Conservation (phyloP, 2,113 vertebrate genomes). For the Mobula hypostoma region DNA sequence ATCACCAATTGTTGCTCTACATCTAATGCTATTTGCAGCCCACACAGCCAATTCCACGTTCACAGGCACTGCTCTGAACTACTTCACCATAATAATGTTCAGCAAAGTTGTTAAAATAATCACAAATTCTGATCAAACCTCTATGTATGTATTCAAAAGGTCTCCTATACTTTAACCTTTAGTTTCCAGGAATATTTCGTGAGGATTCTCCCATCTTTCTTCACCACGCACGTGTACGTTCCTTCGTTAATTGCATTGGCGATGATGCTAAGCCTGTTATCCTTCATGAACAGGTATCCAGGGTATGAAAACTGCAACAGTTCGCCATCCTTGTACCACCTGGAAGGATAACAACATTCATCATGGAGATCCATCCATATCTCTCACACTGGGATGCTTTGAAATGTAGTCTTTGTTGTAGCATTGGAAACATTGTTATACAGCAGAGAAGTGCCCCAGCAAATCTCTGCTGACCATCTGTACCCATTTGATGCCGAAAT, state of each 20-base stretch:
- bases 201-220: slow-evolving; percentile 75
- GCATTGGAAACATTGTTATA: too few relatives aligned
- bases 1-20: background rate
- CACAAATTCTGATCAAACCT: background rate
- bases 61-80: background rate
- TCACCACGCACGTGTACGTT: slow-evolving; percentile 85
- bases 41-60: background rate
- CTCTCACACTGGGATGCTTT: too few relatives aligned
- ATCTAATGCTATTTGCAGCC: background rate
- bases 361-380: too few relatives aligned
- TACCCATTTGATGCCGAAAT: too few relatives aligned
- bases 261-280: slow-evolving; percentile 84
- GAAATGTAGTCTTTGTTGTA: too few relatives aligned
- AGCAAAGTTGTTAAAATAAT: background rate
- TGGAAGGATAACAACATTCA: slow-evolving; percentile 46
- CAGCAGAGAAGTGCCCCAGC: too few relatives aligned
- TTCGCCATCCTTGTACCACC: slow-evolving; percentile 96
- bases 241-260: slow-evolving; percentile 95
- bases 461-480: too few relatives aligned
- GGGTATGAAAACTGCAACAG: slow-evolving; percentile 84
- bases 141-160: background rate
- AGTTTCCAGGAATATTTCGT: slow-evolving; percentile 93
- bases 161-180: slow-evolving; percentile 53
- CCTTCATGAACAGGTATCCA: slow-evolving; percentile 78
- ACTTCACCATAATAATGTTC: background rate